Base-by-base conservation (phyloP, 2,888 invertebrate species). In the Lithophane semibrunnea region DNA sequence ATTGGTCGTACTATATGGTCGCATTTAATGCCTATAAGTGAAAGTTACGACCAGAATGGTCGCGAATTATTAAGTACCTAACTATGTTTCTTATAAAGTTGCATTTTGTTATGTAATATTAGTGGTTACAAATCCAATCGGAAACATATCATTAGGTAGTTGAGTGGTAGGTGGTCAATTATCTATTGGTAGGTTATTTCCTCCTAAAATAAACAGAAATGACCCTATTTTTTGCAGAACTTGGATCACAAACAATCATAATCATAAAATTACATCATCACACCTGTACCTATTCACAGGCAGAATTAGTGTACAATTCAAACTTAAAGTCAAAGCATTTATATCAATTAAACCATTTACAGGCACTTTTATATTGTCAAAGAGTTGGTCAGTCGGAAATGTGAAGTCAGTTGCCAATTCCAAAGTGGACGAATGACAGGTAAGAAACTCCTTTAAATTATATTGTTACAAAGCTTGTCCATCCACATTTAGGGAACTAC, bases 31-130 rank as follows among this genome's bases (percentile, higher is more conserved):
- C 10, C 67, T 56, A 37, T 58, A 64, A 74, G 85, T 71, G 83
- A 83, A 83, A 83, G 83, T 81, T 84, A 75, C 52, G 65, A 69
- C 37, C 60, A 68, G 29, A 49, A 63, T 63, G 84, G 68, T 66
- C 56, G 82, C 58, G 68, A 84, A 84, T 61, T 60, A 69, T 73
- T 68, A 78, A 83, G 67, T 83, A 70, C 68, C 47, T 60, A 49
- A 68, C 29, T 60, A 49, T 69, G 54, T 68, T 72, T 74, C 21
- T n/a, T 74, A 71, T 56, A 7, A 63, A 21, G 64, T 24, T 12
- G 65, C 13, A 58, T 29, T 49, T n/a, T 10, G 44, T 79, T 83
- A 83, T 47, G 29, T 70, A 73, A 83, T 54, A 24, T 18, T 5
- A 10, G 58, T 42, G 67, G 29, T 77, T 68, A 54, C 58, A 49